Base-by-base conservation (phyloP, 2,888 invertebrate species). In the Caradrina kadenii region DNA sequence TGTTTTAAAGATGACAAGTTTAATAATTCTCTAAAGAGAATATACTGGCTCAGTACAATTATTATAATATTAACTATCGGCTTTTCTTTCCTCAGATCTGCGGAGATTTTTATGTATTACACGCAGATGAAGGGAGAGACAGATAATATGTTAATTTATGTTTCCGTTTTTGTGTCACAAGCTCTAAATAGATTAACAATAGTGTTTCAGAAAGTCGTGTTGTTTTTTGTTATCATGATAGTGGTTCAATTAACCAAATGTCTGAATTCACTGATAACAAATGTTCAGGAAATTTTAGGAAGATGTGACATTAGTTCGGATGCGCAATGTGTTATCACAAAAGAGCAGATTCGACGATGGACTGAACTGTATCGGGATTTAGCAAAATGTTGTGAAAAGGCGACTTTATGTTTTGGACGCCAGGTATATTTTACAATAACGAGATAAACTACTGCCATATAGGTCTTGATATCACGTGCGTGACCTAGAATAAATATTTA, bases 341-440 rank as follows among this genome's bases (percentile, higher is more conserved):
- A 5, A 17, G 45, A 45, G 17, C 45, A 45, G 17, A 45, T 45
- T 17, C 45, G 17, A 45, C 17, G 45, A 45, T 45, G 45, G 45
- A 4, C 1, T 0, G 45, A 17, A 5, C 45, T 17, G 15, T 45
- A 45, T 45, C 45, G 17, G 15, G 45, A 45, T 17, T 45, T 45
- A 17, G 45, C 45, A 17, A 15, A 45, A 6, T 45, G 45, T 45
- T 45, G 45, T 45, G 45, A 45, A 45, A 45, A 45, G 6, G 17
- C 17, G 45, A 45, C 45, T 45, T 45, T 45, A 45, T 45, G 45
- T 45, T 45, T 45, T 42, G 63, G 63, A 73, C 26, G 21, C 1
- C 69, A 70, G 69, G 69, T 69, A 63, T 0, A 22, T 73, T 39
- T 67, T 59, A 21, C 17, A 45, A 17, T 45, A 26, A 26, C 26